Evolutionary conservation across 2,113 vertebrate species (phyloP).

Genomic region (Lepus europaeus): DNA sequence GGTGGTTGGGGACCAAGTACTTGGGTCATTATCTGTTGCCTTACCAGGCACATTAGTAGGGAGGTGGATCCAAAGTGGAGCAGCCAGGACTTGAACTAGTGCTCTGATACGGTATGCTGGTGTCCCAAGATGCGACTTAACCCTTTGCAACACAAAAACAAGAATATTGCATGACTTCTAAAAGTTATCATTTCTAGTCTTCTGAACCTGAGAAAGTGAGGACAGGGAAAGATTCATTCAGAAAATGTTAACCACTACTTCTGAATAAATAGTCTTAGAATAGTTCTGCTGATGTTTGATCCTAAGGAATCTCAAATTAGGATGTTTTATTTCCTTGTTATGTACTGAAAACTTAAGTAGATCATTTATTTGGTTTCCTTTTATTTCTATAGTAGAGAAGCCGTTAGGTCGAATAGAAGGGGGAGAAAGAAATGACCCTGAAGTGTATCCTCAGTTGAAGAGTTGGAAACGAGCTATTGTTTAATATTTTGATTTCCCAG

Average conservation of each 20-base stretch:
- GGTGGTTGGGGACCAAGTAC: too few species aligned
- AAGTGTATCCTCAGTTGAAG: slow-evolving; percentile 61
- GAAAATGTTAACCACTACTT: slow-evolving; percentile 42
- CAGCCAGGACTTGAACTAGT: too few species aligned
- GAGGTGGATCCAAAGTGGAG: too few species aligned
- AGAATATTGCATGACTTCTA: slow-evolving; percentile 5
- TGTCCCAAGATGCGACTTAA: too few species aligned
- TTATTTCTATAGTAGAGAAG: slow-evolving; percentile 27
- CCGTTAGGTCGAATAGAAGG: slow-evolving; percentile 32
- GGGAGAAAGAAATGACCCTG: not conserved
- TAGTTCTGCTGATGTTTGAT: slow-evolving; percentile 41
- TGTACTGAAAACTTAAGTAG: slow-evolving; percentile 47
- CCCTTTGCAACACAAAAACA: not conserved
- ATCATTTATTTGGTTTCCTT: slow-evolving; percentile 56
- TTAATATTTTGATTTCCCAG: slow-evolving; percentile 76
- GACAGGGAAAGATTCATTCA: not conserved
- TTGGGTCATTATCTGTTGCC: too few species aligned
- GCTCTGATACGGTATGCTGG: too few species aligned
- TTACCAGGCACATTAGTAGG: too few species aligned
- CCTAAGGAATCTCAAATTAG: slow-evolving; percentile 44
- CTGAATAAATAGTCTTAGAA: slow-evolving; percentile 36
- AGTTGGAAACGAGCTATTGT: slow-evolving; percentile 58
- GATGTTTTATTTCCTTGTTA: slow-evolving; percentile 44
- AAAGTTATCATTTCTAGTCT: slow-evolving; percentile 40
- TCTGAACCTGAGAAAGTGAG: not conserved